Conservation (phyloP, 1,140 invertebrate species). For the Drosophila baimaii region DNA sequence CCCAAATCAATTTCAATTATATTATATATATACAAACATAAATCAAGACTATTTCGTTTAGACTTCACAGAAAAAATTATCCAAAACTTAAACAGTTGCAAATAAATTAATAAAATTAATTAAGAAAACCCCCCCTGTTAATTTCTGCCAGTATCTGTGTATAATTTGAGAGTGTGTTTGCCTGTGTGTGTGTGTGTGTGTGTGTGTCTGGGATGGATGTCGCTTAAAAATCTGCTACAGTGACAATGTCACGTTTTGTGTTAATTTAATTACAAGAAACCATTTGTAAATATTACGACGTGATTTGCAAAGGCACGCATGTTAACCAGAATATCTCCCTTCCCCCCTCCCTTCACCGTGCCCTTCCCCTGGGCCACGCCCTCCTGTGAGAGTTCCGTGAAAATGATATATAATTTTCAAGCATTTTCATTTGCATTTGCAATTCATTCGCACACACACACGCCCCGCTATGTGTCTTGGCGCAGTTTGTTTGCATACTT, state of each 20-base stretch:
- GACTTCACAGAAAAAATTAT: too few relatives aligned
- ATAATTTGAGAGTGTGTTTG: background rate
- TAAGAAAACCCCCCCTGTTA: too few relatives aligned
- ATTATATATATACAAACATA: too few relatives aligned
- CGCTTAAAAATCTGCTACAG: slow-evolving; percentile 80
- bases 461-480: slow-evolving; percentile 47
- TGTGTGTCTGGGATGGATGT: slow-evolving; percentile 48
- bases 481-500: slow-evolving; percentile 60
- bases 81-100: too few relatives aligned
- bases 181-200: slow-evolving; percentile 2
- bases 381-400: slow-evolving; percentile 35
- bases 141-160: background rate
- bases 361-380: background rate
- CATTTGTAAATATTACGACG: slow-evolving; percentile 83
- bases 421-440: slow-evolving; percentile 76
- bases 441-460: slow-evolving; percentile 64
- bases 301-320: slow-evolving; percentile 76
- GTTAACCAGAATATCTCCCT: slow-evolving; percentile 19
- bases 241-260: slow-evolving; percentile 83
- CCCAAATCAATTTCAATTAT: too few relatives aligned
- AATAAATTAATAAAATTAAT: too few relatives aligned
- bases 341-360: too few relatives aligned
- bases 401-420: slow-evolving; percentile 74
- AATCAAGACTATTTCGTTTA: too few relatives aligned
- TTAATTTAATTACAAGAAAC: slow-evolving; percentile 83